A percentile compares a stretch with the other conserved stretches of the same genome.
These are phyloP conservation scores for Drymodes brunneopygia DNA, from an alignment of 2,113 vertebrate species.

Conservation along the genomic window DNA sequence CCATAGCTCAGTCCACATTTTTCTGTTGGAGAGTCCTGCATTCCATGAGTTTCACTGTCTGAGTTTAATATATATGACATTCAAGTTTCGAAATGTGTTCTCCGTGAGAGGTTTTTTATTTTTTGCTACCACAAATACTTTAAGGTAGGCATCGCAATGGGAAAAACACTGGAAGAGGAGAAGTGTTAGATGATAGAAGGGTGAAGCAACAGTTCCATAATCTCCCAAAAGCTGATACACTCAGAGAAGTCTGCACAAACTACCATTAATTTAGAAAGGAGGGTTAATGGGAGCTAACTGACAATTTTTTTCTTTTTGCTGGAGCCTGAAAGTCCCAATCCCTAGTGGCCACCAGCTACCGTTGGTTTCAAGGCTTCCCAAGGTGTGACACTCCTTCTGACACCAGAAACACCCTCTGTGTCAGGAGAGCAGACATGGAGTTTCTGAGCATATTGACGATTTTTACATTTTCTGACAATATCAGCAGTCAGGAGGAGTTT, in stretches of 20 bases:
- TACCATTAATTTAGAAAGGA: neutral
- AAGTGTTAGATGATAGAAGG: neutral
- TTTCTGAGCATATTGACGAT: neutral
- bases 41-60: neutral
- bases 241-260: neutral
- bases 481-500: neutral
- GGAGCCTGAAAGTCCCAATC: neutral
- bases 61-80: neutral
- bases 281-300: neutral
- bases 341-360: neutral
- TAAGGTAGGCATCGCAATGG: neutral
- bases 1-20: neutral
- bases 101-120: neutral
- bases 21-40: neutral
- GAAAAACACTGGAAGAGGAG: neutral
- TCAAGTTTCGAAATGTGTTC: neutral
- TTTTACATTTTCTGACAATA: neutral
- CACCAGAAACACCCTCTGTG: neutral
- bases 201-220: neutral
- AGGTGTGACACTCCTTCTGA: neutral
- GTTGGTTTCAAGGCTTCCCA: neutral
- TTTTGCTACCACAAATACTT: conserved; percentile 9
- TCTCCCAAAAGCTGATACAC: neutral
- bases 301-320: neutral
- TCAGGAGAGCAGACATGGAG: neutral